Evolutionary conservation across 2,888 invertebrate species (phyloP), one percentile per base, ranked within the genome.

Genomic region (Tiliacea aurago): DNA sequence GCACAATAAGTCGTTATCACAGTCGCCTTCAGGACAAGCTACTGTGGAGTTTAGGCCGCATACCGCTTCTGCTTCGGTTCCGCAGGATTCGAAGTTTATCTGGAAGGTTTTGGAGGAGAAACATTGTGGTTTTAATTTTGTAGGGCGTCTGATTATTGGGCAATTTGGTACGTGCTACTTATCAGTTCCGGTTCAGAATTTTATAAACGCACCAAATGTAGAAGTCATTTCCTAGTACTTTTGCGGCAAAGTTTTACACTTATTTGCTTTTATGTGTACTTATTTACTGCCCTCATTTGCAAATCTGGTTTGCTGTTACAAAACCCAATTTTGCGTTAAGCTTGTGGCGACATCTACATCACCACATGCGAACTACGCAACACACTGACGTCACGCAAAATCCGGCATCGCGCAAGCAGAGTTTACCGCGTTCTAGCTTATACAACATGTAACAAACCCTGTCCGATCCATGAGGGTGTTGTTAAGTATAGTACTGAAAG

Each of bases 21-120:
- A 97, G 81, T 95, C 85, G 77, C 96, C 91, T 87, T 96, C 93
- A 18, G 89, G 88, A 82, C 95, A 93, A 59, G 88, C 61, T 51
- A 83, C 68, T 7, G 95, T 92, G 62, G 93, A 88, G 90, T 95
- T 94, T 68, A 93, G 80, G 0, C 92, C 93, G 79, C 96, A 96
- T 0, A 96, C 87, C 0, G 93, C 94, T 83, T 96, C 96, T 0
- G 94, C 94, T 74, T 95, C 95, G 0, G 91, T 70, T 56, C 97
- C 96, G 82, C 97, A 97, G 0, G 94, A 95, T 90, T 91, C 97
- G 91, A 89, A 96, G 68, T 85, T 93, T 41, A 94, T 86, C 95
- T 95, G 83, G 20, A 76, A 56, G 4, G 1, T 11, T 45, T 9
- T 33, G 6, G 4, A 3, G 41, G 13, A 28, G 23, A 23, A 18